Evolutionary conservation across 2,888 invertebrate genomes (phyloP), one percentile per base, ranked within the genome.

Genomic region (Heliconius cydno): DNA sequence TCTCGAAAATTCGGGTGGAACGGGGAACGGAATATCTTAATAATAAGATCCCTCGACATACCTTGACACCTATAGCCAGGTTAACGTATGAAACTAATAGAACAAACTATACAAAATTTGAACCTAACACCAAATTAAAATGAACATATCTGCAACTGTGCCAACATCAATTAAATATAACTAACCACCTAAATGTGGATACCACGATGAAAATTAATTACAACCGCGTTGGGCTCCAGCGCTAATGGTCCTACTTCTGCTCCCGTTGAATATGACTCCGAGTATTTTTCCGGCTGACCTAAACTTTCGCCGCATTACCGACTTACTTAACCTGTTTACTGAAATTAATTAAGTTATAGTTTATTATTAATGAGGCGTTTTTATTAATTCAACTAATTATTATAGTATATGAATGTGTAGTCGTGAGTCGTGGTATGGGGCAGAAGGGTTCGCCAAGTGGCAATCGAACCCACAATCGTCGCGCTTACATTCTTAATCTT

Each of bases 261-360:
- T 30, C 5, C n/a, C 41, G 38, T 30, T 72, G 30, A 57, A 72
- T 72, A 72, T 72, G 22, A 72, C 22, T 72, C n/a, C 30, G 72
- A 57, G 57, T n/a, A 30, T 72, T 57, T 72, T 72, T 72, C 72
- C 34, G n/a, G 57, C n/a, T 60, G 72, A 72, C 72, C 72, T 72
- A 57, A 72, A 34, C 72, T 72, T 72, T 57, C 72, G 30, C 72
- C 57, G 70, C 41, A 28, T 70, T 70, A 70, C 70, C n/a, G 15
- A 70, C 38, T 70, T 41, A 70, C 70, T 70, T 46, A 70, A 72
- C 72, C 72, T 57, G 57, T n/a, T 72, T 57, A 72, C 30, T n/a
- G n/a, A 72, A 72, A 52, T 72, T 57, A 34, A 72, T 72, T 71
- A 52, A 28, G 46, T 46, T 52, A 71, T 46, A 46, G 46, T 46